These are phyloP conservation scores for Chrysaora quinquecirrha DNA, from an alignment of 30 jellyfish, hydroid and myxozoan genomes.

Conservation along the genomic window DNA sequence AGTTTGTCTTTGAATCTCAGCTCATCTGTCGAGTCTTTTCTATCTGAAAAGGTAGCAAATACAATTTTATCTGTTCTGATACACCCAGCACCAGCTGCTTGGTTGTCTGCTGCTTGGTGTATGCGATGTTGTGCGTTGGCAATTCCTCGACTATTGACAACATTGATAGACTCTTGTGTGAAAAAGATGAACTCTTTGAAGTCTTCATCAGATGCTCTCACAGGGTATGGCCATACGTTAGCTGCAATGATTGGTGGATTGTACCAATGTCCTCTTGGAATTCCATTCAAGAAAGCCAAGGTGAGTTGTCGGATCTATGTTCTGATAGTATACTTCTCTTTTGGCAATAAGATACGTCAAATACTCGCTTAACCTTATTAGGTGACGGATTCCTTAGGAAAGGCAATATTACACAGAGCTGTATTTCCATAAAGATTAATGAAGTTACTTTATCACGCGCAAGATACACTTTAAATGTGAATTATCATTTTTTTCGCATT, in stretches of 20 bases:
- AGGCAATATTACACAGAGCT: too few relatives aligned
- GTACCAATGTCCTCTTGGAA: constrained; percentile 92
- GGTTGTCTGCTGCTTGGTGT: constrained; percentile 99
- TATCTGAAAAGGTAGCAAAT: constrained; percentile 63
- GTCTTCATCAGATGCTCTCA: constrained; percentile 84
- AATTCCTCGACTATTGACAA: constrained; percentile 77
- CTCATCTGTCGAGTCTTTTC: constrained; percentile 80
- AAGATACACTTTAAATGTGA: too few relatives aligned
- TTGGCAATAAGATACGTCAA: too few relatives aligned
- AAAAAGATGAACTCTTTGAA: constrained; percentile 84
- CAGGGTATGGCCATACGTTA: constrained; percentile 94
- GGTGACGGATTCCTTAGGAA: too few relatives aligned
- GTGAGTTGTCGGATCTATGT: too few relatives aligned
- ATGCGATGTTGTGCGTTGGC: constrained; percentile 95
- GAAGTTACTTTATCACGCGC: too few relatives aligned
- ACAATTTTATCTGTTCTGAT: constrained; percentile 92
- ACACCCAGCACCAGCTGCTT: constrained; percentile 99
- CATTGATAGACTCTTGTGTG: constrained; percentile 74
- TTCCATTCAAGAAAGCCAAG: constrained; percentile 87
- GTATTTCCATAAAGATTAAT: too few relatives aligned
- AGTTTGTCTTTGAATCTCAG: constrained; percentile 78
- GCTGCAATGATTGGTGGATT: constrained; percentile 97
- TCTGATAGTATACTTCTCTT: too few relatives aligned
- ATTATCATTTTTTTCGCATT: too few relatives aligned
- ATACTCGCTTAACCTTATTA: too few relatives aligned